Evolutionary conservation across 2,888 invertebrate species (phyloP).

Genomic region (Cantharis nigra): DNA sequence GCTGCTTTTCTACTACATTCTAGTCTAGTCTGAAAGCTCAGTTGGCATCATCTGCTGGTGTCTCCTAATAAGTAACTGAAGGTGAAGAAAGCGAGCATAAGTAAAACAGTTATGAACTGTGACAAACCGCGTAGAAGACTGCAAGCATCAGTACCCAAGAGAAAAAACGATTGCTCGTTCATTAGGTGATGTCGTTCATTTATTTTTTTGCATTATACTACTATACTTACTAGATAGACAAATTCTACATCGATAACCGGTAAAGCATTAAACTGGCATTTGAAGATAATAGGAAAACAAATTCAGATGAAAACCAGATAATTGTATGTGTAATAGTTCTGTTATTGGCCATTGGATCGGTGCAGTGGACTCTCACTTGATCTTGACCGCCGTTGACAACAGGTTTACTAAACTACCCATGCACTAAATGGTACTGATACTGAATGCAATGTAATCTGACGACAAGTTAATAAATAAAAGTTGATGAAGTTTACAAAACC

Average conservation of each 20-base stretch:
- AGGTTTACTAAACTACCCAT: slow-evolving; percentile 12
- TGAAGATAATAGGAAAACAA: not conserved
- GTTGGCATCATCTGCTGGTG: too few relatives aligned
- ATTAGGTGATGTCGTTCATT: not conserved
- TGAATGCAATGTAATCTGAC: not conserved
- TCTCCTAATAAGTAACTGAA: too few relatives aligned
- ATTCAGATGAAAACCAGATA: not conserved
- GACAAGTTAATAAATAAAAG: not conserved
- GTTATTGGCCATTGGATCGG: slow-evolving; percentile 20
- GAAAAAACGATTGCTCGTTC: not conserved
- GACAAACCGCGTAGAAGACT: not conserved
- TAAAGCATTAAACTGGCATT: not conserved
- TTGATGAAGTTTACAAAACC: not conserved
- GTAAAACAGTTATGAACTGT: not conserved
- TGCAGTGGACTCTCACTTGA: slow-evolving; percentile 27
- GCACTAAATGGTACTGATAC: not conserved
- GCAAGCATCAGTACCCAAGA: not conserved
- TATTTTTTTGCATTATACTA: not conserved
- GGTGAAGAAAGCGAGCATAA: too few relatives aligned
- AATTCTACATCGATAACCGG: not conserved
- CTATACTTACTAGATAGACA: not conserved
- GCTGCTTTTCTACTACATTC: too few relatives aligned
- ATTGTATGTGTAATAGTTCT: slow-evolving; percentile 18
- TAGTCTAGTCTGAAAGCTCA: too few relatives aligned
- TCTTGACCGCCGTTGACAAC: slow-evolving; percentile 21